These are phyloP conservation scores for Saiga tatarica DNA, from an alignment of 2,113 vertebrate species.

Conservation along the genomic window DNA sequence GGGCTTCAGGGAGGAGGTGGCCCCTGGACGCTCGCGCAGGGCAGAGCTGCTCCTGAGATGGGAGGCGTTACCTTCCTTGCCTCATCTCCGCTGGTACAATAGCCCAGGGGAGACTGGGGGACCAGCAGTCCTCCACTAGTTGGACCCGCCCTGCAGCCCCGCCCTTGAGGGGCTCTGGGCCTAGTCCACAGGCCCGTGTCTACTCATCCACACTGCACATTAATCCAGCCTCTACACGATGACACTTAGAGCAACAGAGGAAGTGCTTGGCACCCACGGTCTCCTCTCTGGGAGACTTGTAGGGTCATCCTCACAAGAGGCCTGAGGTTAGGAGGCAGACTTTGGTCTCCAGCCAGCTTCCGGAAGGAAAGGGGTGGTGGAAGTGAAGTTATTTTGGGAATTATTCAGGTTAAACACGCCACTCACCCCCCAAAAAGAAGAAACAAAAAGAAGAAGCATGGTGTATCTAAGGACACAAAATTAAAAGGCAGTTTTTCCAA, in stretches of 20 bases:
- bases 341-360: neutral
- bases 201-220: neutral
- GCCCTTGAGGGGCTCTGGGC: neutral
- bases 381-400: neutral
- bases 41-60: neutral
- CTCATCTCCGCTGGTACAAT: no score
- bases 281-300: neutral
- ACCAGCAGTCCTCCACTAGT: no score
- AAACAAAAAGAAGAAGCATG: neutral
- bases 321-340: neutral
- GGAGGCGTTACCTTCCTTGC: fast-evolving
- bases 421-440: neutral
- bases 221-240: neutral
- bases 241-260: neutral
- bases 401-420: neutral
- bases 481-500: neutral
- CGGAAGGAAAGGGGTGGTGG: neutral
- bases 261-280: neutral
- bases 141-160: neutral
- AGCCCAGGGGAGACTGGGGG: no score
- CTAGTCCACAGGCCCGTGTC: neutral
- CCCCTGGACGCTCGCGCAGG: neutral
- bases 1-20: neutral
- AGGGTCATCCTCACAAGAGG: neutral
- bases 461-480: neutral